These are phyloP conservation scores for Hirundichthys speculiger DNA, from an alignment of 2,113 vertebrate genomes.

Conservation along the genomic window DNA sequence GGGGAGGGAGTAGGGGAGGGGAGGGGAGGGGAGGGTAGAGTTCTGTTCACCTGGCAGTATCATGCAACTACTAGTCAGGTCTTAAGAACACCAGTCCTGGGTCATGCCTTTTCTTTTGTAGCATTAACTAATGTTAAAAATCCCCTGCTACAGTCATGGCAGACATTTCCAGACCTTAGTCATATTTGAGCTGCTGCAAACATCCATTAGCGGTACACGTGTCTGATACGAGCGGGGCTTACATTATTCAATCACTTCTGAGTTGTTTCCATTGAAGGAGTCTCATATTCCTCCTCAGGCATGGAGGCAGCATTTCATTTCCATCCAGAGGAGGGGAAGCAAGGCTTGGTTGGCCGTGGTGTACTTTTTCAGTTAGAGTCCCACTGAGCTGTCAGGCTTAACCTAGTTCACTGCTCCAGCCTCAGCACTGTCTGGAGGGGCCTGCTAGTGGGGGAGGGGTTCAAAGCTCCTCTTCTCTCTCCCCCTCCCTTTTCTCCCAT, in stretches of 20 bases:
- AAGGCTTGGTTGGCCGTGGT: conserved; percentile 26
- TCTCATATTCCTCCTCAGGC: conserved; percentile 33
- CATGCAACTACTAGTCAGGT: conserved; percentile 11
- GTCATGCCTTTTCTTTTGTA: too few relatives aligned
- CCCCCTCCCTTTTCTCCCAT: conserved; percentile 11
- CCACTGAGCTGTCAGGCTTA: conserved; percentile 67
- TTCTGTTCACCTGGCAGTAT: conserved; percentile 32
- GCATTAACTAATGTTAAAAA: too few relatives aligned
- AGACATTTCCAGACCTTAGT: conserved; percentile 37
- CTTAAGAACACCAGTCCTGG: conserved; percentile 20
- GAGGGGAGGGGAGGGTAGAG: conserved; percentile 38
- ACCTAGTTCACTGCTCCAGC: conserved; percentile 66
- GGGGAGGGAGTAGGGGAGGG: conserved; percentile 21
- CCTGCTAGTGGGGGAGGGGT: conserved; percentile 55
- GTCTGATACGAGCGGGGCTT: conserved; percentile 31
- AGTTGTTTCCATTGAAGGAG: conserved; percentile 31
- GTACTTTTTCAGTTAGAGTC: conserved; percentile 44
- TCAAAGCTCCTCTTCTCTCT: conserved; percentile 26
- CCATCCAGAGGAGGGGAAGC: conserved; percentile 23
- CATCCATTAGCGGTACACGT: conserved; percentile 48
- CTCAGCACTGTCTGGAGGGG: conserved; percentile 63
- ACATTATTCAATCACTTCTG: conserved; percentile 60
- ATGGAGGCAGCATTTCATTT: conserved; percentile 21
- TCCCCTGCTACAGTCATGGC: neutral
- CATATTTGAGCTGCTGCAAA: conserved; percentile 26